A percentile compares a stretch with the other conserved stretches of the same genome.
These are phyloP conservation scores for Ceratina australensis DNA, from an alignment of 1,140 invertebrate species.

Conservation along the genomic window DNA sequence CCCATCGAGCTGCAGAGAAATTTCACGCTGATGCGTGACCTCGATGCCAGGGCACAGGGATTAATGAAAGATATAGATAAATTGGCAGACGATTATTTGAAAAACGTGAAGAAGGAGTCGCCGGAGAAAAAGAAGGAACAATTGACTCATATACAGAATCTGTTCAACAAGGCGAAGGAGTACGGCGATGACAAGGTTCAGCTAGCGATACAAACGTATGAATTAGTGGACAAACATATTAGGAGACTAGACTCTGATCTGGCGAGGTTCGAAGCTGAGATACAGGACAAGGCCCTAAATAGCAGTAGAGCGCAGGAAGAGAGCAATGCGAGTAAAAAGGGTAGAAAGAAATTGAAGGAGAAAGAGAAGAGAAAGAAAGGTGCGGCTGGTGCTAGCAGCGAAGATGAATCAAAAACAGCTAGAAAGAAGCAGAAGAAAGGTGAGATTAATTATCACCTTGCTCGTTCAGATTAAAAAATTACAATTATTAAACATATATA, in stretches of 20 bases:
- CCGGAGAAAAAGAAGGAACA: constrained; percentile 91
- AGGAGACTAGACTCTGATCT: constrained; percentile 96
- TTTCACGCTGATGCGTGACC: constrained; percentile 96
- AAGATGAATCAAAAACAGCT: constrained; percentile 81
- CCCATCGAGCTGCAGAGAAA: constrained; percentile 97
- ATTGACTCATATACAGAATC: constrained; percentile 90
- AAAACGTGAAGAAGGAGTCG: constrained; percentile 82
- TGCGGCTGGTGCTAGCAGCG: constrained; percentile 80
- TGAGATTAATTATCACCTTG: constrained; percentile 45
- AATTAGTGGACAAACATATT: constrained; percentile 99
- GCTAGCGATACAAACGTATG: constrained; percentile 98
- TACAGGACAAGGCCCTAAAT: constrained; percentile 93
- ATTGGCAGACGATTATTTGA: constrained; percentile 91
- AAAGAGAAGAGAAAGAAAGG: constrained; percentile 81
- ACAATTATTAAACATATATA: constrained; percentile 18
- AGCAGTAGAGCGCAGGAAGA: constrained; percentile 84
- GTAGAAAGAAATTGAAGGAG: constrained; percentile 86
- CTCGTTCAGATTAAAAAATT: constrained; percentile 2
- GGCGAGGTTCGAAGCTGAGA: constrained; percentile 96
- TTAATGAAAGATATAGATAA: constrained; percentile 95
- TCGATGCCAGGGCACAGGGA: constrained; percentile 93
- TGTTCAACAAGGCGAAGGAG: constrained; percentile 95
- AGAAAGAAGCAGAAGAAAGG: constrained; percentile 88
- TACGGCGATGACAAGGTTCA: constrained; percentile 98
- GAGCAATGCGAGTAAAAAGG: constrained; percentile 81